These are phyloP conservation scores for Meta bourneti DNA, from an alignment of 2,888 invertebrate genomes.

Conservation along the genomic window DNA sequence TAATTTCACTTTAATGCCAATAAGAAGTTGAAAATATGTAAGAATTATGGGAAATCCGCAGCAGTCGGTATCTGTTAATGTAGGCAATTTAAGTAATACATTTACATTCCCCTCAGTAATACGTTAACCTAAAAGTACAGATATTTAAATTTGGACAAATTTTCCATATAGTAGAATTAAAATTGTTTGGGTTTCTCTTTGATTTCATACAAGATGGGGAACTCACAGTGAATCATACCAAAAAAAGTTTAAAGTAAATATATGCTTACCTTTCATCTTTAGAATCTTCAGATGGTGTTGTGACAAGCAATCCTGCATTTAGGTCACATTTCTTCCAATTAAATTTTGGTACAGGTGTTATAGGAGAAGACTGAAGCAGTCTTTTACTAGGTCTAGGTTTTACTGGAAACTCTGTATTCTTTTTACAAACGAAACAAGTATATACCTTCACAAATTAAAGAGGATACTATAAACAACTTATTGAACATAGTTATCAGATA, in stretches of 20 bases:
- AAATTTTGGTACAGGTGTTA: constrained; percentile 3
- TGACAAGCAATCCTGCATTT: constrained; percentile 59
- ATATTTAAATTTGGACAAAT: not conserved
- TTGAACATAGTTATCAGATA: not conserved
- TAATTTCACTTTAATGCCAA: too few species aligned
- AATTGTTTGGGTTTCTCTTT: too few species aligned
- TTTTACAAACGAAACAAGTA: constrained; percentile 47
- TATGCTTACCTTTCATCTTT: not conserved
- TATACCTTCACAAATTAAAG: constrained; percentile 33
- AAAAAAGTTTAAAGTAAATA: not conserved
- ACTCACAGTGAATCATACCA: not conserved
- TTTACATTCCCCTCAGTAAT: not conserved
- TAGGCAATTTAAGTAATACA: too few species aligned
- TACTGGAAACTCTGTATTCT: constrained; percentile 29
- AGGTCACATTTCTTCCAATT: constrained; percentile 39
- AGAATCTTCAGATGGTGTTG: not conserved
- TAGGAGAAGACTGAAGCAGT: not conserved
- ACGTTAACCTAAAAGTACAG: not conserved
- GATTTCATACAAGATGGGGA: too few species aligned
- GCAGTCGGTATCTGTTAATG: too few species aligned
- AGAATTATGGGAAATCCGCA: too few species aligned
- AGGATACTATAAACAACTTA: not conserved
- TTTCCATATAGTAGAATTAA: not conserved
- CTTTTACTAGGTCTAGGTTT: not conserved
- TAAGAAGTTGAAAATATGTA: too few species aligned